phyloP scores from a whole-genome alignment of 2,888 invertebrate species.

The Salticus scenicus region DNA sequence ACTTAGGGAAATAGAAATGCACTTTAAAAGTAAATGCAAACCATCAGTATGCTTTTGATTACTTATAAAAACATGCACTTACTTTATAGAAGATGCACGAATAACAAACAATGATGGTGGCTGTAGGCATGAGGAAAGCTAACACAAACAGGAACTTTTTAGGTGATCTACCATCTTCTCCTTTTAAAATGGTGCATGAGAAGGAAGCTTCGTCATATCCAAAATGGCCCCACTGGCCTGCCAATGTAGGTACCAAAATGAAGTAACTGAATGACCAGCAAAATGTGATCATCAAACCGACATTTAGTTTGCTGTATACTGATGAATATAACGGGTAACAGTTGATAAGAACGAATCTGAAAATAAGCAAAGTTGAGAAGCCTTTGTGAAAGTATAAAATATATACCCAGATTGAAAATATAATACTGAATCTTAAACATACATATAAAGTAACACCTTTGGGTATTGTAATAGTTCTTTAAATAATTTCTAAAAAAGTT shows the following conservation, averaged over 20 bases:
- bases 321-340: conserved; percentile 87
- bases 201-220: conserved; percentile 87
- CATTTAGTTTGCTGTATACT: conserved; percentile 88
- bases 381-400: background rate
- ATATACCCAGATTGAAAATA: no score
- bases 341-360: conserved; percentile 92
- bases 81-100: conserved; percentile 71
- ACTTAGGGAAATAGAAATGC: no score
- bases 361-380: conserved; percentile 73
- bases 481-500: no score
- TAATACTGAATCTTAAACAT: no score
- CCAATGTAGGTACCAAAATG: conserved; percentile 89
- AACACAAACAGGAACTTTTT: conserved; percentile 86
- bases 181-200: conserved; percentile 88
- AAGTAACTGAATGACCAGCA: conserved; percentile 92
- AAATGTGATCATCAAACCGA: conserved; percentile 88
- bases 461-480: no score
- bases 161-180: conserved; percentile 85
- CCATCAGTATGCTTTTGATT: no score
- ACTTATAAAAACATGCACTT: conserved; percentile 10
- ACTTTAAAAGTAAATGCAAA: no score
- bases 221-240: conserved; percentile 89
- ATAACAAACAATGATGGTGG: conserved; percentile 89
- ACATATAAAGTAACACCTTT: no score
- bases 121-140: conserved; percentile 88